phyloP scores from a whole-genome alignment of 2,113 vertebrate genomes.

The Nycticorax nycticorax region DNA sequence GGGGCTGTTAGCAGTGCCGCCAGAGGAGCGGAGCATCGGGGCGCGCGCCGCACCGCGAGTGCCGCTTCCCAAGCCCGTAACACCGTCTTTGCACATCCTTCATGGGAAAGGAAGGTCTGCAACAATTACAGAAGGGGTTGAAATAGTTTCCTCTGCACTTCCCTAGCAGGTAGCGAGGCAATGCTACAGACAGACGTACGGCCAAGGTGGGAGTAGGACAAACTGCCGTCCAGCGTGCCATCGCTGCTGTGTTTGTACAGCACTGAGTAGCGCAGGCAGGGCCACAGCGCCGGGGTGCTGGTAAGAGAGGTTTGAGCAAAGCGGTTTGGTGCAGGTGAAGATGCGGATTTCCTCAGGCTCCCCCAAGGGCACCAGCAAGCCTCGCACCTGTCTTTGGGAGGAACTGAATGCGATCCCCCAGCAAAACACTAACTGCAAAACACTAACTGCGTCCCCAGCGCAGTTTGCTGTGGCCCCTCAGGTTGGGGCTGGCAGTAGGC shows the following conservation, averaged over 20 bases:
- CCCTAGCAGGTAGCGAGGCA: neutral
- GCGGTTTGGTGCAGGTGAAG: neutral
- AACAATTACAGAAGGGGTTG: neutral
- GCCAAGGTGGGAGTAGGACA: neutral
- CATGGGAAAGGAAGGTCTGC: neutral
- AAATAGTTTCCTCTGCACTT: neutral
- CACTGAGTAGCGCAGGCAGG: neutral
- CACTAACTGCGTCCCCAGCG: rapidly evolving
- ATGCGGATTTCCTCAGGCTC: neutral
- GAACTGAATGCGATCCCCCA: neutral
- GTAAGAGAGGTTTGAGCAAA: neutral
- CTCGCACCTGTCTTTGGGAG: neutral
- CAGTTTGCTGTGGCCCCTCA: neutral
- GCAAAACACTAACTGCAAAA: neutral
- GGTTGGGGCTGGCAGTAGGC: neutral
- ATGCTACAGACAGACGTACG: neutral
- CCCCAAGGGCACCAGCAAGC: neutral
- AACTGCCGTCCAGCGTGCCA: rapidly evolving
- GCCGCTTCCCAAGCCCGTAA: neutral
- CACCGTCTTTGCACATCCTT: neutral
- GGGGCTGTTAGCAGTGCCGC: neutral
- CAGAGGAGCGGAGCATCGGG: neutral
- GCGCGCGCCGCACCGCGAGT: neutral
- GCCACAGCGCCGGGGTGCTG: neutral
- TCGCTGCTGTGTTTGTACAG: neutral